Evolutionary conservation across 2,888 invertebrate genomes (phyloP).

Genomic region (Strigamia transsilvanica): DNA sequence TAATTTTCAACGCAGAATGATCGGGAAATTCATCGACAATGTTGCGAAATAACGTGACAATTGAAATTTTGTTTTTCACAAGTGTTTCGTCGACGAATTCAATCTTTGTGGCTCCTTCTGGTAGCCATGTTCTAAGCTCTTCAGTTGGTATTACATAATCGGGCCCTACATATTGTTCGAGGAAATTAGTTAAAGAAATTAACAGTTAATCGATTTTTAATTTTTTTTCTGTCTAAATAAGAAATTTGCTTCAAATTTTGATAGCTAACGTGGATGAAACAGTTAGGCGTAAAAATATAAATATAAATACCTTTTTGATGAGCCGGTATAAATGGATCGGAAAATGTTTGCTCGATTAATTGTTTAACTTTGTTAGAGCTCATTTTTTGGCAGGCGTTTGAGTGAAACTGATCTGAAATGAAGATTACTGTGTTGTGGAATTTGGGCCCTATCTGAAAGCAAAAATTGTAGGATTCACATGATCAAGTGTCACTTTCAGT

Average conservation of each 20-base stretch:
- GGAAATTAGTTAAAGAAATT: neutral
- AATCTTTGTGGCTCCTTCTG: neutral
- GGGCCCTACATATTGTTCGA: constrained; percentile 5
- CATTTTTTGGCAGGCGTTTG: neutral
- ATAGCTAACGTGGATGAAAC: neutral
- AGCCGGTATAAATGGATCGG: neutral
- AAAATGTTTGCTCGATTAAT: neutral
- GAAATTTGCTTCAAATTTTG: too few species aligned
- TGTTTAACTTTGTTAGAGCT: neutral
- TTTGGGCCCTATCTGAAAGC: neutral
- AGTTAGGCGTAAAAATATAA: neutral
- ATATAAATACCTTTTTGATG: neutral
- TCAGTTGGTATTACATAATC: constrained; percentile 41
- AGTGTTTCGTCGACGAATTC: neutral
- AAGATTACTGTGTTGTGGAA: too few species aligned
- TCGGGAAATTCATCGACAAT: neutral
- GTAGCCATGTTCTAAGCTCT: constrained; percentile 21
- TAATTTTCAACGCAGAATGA: neutral
- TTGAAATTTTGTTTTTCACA: neutral
- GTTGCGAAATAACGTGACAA: neutral
- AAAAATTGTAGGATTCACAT: neutral
- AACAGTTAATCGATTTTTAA: neutral
- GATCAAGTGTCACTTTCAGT: too few species aligned
- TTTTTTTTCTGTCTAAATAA: too few species aligned
- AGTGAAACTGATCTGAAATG: neutral